Conservation (phyloP, 2,797 vertebrate genomes). For the Taenioides sp. region DNA sequence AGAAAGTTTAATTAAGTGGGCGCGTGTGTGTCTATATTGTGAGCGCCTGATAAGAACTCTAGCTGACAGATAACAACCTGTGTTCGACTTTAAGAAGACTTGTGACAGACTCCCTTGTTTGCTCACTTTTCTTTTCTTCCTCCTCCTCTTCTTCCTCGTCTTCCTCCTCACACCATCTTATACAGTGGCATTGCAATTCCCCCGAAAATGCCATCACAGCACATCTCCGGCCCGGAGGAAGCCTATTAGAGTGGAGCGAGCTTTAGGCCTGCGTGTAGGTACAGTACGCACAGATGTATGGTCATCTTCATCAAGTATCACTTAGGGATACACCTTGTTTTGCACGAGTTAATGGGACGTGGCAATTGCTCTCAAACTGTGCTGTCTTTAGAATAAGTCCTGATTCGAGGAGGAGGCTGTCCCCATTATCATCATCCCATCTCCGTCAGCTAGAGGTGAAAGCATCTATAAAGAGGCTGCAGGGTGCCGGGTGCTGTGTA, state of each 20-base stretch:
- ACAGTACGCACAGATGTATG: constrained; percentile 58
- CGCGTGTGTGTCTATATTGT: constrained; percentile 33
- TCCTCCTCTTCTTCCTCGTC: neutral
- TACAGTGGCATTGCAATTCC: constrained; percentile 53
- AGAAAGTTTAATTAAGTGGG: constrained; percentile 65
- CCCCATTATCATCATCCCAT: constrained; percentile 35
- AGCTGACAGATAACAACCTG: constrained; percentile 65
- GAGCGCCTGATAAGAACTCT: constrained; percentile 34
- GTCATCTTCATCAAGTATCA: constrained; percentile 66
- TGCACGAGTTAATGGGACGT: constrained; percentile 53
- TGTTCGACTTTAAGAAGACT: constrained; percentile 65
- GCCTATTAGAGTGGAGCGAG: constrained; percentile 59
- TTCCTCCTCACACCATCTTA: constrained; percentile 33
- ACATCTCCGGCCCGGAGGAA: constrained; percentile 57
- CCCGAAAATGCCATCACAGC: constrained; percentile 63
- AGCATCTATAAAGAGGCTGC: constrained; percentile 21
- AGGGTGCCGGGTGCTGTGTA: constrained; percentile 33
- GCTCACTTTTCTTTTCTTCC: constrained; percentile 24
- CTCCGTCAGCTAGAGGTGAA: constrained; percentile 22
- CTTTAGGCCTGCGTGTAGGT: constrained; percentile 64
- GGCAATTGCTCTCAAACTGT: constrained; percentile 44
- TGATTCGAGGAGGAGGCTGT: constrained; percentile 29
- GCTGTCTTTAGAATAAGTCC: constrained; percentile 43
- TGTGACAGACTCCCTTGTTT: constrained; percentile 52
- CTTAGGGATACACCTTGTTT: constrained; percentile 62